Evolutionary conservation across 2,113 vertebrate genomes (phyloP).

Genomic region (Ceyx cyanopectus): DNA sequence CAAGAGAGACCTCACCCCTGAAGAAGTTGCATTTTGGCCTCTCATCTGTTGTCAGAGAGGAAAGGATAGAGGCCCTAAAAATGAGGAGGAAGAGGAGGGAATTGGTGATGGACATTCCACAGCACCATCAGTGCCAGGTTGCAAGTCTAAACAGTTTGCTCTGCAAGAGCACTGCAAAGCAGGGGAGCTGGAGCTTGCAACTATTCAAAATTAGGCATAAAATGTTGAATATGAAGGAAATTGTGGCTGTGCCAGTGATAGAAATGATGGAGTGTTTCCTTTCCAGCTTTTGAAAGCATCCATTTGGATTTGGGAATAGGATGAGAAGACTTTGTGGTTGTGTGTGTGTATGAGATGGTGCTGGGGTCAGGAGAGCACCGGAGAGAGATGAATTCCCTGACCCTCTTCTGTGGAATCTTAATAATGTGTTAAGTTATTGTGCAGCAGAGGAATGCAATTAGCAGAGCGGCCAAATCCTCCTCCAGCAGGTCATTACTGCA

Average conservation of each 20-base stretch:
- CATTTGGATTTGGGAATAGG: conserved; percentile 11
- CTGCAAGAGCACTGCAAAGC: neutral
- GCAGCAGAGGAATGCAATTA: conserved; percentile 78
- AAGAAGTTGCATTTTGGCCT: neutral
- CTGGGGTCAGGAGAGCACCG: conserved; percentile 45
- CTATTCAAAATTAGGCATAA: neutral
- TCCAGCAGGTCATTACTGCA: conserved; percentile 70
- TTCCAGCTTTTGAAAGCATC: conserved; percentile 36
- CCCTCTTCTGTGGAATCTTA: conserved; percentile 81
- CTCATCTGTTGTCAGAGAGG: neutral
- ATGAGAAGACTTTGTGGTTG: neutral
- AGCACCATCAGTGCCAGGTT: neutral
- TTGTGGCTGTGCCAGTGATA: neutral
- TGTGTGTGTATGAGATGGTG: neutral
- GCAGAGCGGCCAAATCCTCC: conserved; percentile 72
- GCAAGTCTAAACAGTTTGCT: neutral
- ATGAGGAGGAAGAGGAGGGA: neutral
- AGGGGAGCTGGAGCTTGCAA: neutral
- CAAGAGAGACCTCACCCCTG: neutral
- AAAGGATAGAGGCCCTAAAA: neutral
- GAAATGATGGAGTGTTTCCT: conserved; percentile 27
- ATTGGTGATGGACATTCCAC: neutral
- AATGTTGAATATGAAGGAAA: neutral
- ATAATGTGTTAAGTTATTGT: conserved; percentile 80
- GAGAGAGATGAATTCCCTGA: conserved; percentile 77